Evolutionary conservation across 2,113 vertebrate genomes (phyloP).

Genomic region (Nothocercus nigrocapillus): DNA sequence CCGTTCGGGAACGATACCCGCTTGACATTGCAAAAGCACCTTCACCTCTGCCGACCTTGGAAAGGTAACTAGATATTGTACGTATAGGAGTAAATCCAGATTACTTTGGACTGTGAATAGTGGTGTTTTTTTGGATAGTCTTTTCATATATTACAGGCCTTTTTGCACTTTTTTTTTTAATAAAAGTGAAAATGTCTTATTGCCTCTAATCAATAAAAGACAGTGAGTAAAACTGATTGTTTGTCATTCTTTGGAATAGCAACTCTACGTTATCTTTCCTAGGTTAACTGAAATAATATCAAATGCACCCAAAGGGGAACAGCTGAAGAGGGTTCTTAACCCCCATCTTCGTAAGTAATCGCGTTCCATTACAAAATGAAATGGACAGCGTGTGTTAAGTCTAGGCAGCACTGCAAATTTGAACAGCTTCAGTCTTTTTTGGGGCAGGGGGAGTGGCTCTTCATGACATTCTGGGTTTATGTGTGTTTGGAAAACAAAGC

Average conservation of each 20-base stretch:
- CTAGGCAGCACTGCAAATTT: background rate
- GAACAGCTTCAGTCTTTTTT: too few species aligned
- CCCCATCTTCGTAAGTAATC: conserved; percentile 90
- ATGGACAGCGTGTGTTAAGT: rapidly evolving
- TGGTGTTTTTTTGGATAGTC: background rate
- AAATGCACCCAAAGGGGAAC: conserved; percentile 84
- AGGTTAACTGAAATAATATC: conserved; percentile 90
- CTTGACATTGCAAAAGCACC: conserved; percentile 84
- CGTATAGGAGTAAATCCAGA: background rate
- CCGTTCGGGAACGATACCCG: conserved; percentile 92
- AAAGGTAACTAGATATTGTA: conserved; percentile 70
- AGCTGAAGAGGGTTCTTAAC: conserved; percentile 91
- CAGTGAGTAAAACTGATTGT: background rate
- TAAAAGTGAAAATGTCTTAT: background rate
- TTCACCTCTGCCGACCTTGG: conserved; percentile 83
- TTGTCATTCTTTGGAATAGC: background rate
- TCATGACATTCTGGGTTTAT: background rate
- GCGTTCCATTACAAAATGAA: background rate
- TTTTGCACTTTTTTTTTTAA: background rate
- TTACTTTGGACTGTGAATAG: background rate
- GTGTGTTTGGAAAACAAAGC: background rate
- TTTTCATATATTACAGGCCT: rapidly evolving
- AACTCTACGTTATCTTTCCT: background rate
- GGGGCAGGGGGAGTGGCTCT: background rate
- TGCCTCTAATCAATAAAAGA: rapidly evolving